Percentiles rank a stretch among this genome's conserved stretches.
phyloP scores from a whole-genome alignment of 2,888 invertebrate species.

The Cylloceria caligata region DNA sequence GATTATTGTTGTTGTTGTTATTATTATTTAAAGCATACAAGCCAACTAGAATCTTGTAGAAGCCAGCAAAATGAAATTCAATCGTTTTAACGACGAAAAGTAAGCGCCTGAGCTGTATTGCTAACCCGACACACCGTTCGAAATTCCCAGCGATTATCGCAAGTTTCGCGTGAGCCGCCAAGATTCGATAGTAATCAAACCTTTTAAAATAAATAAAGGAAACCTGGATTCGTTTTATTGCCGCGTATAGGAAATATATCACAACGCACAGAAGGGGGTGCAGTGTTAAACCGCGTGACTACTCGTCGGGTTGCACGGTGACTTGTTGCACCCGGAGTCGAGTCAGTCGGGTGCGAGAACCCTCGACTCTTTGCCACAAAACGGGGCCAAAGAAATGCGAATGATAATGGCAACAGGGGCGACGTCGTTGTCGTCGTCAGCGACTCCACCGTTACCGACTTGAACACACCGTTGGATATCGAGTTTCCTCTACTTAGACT shows the following conservation, averaged over 20 bases:
- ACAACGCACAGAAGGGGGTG: conserved; percentile 24
- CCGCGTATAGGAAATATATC: conserved; percentile 1
- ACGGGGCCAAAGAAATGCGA: conserved; percentile 61
- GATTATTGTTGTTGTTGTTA: too few species aligned
- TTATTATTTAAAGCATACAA: too few species aligned
- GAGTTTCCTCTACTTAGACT: conserved; percentile 51
- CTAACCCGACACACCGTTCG: too few species aligned
- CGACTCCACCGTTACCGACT: not conserved
- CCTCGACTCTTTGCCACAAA: conserved; percentile 58
- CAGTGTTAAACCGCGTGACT: conserved; percentile 16
- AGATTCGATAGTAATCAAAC: not conserved
- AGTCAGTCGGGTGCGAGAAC: conserved; percentile 25
- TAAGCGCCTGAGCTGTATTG: too few species aligned
- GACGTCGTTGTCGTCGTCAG: not conserved
- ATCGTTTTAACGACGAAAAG: too few species aligned
- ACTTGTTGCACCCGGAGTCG: conserved; percentile 65
- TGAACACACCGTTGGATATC: conserved; percentile 30
- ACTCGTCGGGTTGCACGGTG: conserved; percentile 53
- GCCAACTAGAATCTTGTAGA: too few species aligned
- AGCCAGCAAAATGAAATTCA: too few species aligned
- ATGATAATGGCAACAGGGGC: conserved; percentile 53
- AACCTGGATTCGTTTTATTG: conserved; percentile 32
- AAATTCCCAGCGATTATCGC: too few species aligned
- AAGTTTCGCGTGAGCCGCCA: not conserved
- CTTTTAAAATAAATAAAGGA: not conserved